Evolutionary conservation across 2,113 vertebrate species (phyloP), one percentile per base, ranked within the genome.

Genomic region (Donacobius atricapilla): DNA sequence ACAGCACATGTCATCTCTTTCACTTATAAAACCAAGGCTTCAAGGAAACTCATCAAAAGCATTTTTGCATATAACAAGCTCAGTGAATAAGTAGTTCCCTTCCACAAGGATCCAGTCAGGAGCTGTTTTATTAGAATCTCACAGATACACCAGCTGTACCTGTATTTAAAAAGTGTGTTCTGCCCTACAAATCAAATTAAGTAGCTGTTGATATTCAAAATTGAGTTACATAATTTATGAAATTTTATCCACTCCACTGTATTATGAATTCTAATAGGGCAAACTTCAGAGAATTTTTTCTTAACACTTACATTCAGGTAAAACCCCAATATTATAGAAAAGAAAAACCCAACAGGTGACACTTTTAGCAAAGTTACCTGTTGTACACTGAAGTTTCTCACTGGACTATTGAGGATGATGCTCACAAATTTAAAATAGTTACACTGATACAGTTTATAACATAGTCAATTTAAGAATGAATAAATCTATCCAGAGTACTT

Each of bases 1-100:
- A 58, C 0, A 66, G 21, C 37, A 24, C 25, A 79, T 11, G 23
- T 21, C 9, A 83, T 69, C 60, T 93, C 23, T 58, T 83, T 72
- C 68, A 71, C 31, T 66, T 81, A 42, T 24, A 84, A 94, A 92
- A 28, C 33, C 60, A 70, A 5, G 58, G 75, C 85, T 94, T 88
- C 40, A 75, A 89, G 76, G 44, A 60, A 93, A 90, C 23, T 28
- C 79, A 78, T 45, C 64, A 81, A 75, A 95, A 87, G 79, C 68
- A 93, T 87, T 96, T 64, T n/a, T 89, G 47, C 51, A 64, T 75
- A 66, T 75, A 66, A 60, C 64, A 78, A 56, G 51, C 15, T n/a
- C 87, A 73, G 48, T 48, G 68, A 94, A 92, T 66, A 86, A 88
- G 78, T 5, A 93, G 51, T 7, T 78, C 60, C 64, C 60, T 81